Conservation (phyloP, 2,113 vertebrate genomes). For the Gymnarchus niloticus region DNA sequence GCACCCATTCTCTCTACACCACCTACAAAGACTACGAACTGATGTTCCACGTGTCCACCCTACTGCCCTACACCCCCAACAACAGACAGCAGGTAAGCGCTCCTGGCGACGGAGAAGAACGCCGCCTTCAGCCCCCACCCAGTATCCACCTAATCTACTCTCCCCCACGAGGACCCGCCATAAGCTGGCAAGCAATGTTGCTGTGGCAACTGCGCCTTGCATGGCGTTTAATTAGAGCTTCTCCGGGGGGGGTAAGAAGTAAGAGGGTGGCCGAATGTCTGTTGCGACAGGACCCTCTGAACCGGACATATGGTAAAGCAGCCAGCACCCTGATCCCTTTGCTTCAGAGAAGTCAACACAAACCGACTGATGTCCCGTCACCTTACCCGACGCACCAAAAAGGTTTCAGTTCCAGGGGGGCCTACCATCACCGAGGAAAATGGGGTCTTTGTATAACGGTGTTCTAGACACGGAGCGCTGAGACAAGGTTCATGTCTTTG, state of each 20-base stretch:
- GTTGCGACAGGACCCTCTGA: constrained; percentile 30
- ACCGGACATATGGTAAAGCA: not conserved
- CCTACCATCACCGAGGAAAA: not conserved
- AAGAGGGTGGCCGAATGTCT: constrained; percentile 27
- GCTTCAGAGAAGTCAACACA: not conserved
- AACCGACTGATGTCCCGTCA: not conserved
- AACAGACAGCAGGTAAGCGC: constrained; percentile 89
- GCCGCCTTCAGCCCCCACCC: constrained; percentile 26
- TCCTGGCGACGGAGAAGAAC: not conserved
- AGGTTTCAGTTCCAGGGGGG: not conserved
- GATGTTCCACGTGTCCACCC: constrained; percentile 97
- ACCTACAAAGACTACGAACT: constrained; percentile 96
- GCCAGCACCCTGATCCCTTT: not conserved
- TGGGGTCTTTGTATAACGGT: not conserved
- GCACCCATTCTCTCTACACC: constrained; percentile 93
- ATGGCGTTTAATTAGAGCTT: constrained; percentile 44
- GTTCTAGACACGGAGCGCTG: not conserved
- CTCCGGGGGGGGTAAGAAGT: constrained; percentile 26
- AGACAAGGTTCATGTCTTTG: not conserved
- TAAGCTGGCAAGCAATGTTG: constrained; percentile 31
- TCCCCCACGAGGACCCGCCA: constrained; percentile 29
- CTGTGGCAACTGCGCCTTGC: constrained; percentile 41
- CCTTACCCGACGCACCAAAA: not conserved
- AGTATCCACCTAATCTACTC: constrained; percentile 24
- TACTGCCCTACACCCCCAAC: constrained; percentile 92